These are phyloP conservation scores for Phalacrocorax brasilianus DNA, from an alignment of 2,113 vertebrate species.

Conservation along the genomic window DNA sequence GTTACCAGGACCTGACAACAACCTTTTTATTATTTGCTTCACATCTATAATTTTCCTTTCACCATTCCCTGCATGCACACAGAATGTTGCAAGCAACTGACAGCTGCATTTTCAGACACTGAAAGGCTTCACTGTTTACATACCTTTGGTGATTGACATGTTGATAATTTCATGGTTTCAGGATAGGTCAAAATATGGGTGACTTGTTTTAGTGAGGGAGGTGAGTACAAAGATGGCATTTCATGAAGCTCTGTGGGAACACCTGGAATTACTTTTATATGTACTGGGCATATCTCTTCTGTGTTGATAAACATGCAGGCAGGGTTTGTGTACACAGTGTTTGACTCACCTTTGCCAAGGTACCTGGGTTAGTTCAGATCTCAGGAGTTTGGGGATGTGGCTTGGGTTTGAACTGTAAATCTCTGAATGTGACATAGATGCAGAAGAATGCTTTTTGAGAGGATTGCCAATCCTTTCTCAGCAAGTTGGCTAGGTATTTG, in stretches of 20 bases:
- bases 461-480: not conserved
- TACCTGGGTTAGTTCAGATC: not conserved
- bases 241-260: not conserved
- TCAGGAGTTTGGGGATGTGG: not conserved
- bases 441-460: not conserved
- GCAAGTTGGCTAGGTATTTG: not conserved
- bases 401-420: not conserved
- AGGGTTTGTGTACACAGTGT: fast-evolving
- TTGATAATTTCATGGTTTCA: not conserved
- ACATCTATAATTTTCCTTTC: not conserved
- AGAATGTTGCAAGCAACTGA: not conserved
- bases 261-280: not conserved
- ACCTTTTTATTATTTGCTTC: not conserved
- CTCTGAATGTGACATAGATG: not conserved
- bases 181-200: not conserved
- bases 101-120: not conserved
- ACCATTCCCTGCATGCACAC: fast-evolving
- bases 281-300: not conserved
- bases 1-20: not conserved
- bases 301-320: not conserved
- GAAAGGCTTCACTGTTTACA: not conserved
- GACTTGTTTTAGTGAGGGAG: not conserved
- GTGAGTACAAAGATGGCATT: not conserved
- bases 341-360: not conserved
- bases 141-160: not conserved